These are phyloP conservation scores for Eilema caniola DNA, from an alignment of 2,888 invertebrate species.

Conservation along the genomic window DNA sequence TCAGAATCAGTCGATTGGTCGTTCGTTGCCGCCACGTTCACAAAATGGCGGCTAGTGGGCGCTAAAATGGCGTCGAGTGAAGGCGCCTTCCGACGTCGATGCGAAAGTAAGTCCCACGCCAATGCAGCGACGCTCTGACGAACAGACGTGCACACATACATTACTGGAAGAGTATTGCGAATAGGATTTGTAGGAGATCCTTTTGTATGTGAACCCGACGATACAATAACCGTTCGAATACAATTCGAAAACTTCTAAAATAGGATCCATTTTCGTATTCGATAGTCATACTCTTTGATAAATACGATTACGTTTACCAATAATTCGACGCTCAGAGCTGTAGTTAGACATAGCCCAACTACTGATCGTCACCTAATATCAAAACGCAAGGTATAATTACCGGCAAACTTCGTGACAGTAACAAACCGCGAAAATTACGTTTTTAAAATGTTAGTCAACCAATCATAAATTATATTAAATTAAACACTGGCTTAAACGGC, in stretches of 20 bases:
- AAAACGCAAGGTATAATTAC: conserved; percentile 3
- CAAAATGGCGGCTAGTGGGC: conserved; percentile 66
- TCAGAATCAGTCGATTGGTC: conserved; percentile 77
- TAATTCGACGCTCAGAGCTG: background rate
- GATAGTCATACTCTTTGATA: no score
- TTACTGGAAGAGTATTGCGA: conserved; percentile 73
- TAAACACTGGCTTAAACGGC: no score
- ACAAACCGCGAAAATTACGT: no score
- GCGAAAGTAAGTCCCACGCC: conserved; percentile 68
- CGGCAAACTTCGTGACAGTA: no score
- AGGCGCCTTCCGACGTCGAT: conserved; percentile 55
- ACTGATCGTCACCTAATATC: background rate
- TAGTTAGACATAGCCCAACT: background rate
- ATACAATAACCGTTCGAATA: background rate
- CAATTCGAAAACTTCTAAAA: background rate
- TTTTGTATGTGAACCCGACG: conserved; percentile 50
- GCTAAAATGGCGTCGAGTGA: conserved; percentile 66
- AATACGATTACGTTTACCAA: no score
- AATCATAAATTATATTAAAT: no score
- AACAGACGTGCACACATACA: conserved; percentile 45
- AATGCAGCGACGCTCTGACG: conserved; percentile 36
- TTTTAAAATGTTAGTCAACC: no score
- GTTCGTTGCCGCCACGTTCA: conserved; percentile 74
- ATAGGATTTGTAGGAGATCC: conserved; percentile 61
- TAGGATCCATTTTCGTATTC: background rate